These are phyloP conservation scores for Pseudorasbora parva DNA, from an alignment of 2,113 vertebrate genomes.

Conservation along the genomic window DNA sequence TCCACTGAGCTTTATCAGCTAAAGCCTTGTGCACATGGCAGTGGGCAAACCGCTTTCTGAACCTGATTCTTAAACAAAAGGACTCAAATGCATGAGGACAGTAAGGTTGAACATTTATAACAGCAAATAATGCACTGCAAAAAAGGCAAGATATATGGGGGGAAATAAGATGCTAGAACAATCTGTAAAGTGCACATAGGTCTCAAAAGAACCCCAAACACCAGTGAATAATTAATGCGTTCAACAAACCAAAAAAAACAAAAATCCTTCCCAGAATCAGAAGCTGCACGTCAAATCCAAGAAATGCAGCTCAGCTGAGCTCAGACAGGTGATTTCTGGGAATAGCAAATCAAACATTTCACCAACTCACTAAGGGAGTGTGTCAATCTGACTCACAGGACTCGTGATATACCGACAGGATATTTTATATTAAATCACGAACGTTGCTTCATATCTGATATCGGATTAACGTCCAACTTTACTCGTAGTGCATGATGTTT, in stretches of 20 bases:
- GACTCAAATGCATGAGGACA: not conserved
- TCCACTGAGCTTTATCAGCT: conserved; percentile 45
- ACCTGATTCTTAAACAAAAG: not conserved
- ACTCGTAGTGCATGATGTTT: not conserved
- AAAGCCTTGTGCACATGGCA: conserved; percentile 1
- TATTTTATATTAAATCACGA: conserved; percentile 4
- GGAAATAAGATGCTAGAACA: not conserved
- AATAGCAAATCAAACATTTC: conserved; percentile 48
- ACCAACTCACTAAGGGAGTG: not conserved
- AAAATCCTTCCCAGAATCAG: not conserved
- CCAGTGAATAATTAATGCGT: not conserved
- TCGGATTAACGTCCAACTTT: not conserved
- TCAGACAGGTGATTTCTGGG: conserved; percentile 37
- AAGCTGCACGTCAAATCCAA: conserved; percentile 20
- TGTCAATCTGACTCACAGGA: conserved; percentile 36
- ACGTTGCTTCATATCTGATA: not conserved
- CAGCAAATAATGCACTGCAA: conserved; percentile 10
- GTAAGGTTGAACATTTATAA: not conserved
- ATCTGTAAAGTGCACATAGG: not conserved
- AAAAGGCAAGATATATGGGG: conserved; percentile 11
- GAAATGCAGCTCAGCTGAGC: not conserved
- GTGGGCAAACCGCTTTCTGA: not conserved
- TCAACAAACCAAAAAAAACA: not conserved
- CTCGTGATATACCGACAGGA: not conserved
- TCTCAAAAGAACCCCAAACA: not conserved